Base-by-base conservation (phyloP, 2,888 invertebrate genomes). In the Andrena fulva region DNA sequence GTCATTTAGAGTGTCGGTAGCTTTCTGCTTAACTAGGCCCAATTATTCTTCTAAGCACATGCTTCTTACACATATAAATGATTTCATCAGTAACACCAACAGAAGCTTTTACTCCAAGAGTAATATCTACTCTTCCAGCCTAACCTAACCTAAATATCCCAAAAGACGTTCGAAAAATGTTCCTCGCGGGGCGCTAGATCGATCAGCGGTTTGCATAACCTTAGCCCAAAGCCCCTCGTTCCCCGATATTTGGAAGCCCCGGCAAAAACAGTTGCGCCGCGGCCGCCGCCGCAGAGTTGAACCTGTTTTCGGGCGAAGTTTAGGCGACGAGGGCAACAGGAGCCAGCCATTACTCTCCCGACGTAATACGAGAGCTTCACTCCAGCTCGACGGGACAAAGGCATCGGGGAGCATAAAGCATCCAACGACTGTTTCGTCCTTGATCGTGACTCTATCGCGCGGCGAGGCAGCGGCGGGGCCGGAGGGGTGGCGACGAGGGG, bases 381-480 rank as follows among this genome's bases (percentile, higher is more conserved):
- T 68, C 60, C 52, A 20, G 10, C 50, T 54, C 48, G 33, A 74
- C 24, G 52, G 64, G 60, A 73, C 62, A 60, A 69, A 70, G 69
- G 52, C 6, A 66, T 50, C 54, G 33, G 20, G 24, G 12, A 31
- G 60, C 42, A 27, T 67, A 27, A 74, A 60, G 69, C 16, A 56
- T 70, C 54, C 42, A 63, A 62, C 70, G 66, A 71, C 66, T 80
- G 66, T 60, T 62, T 48, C 74, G 68, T 63, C 64, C 69, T 64
- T 31, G 70, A 71, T 83, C 77, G 74, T 54, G 63, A 54, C 33
- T 74, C 63, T 62, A 63, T 70, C 33, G 16, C 59, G 42, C 10
- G 48, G 48, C 20, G 20, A 48, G 27, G 8, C 35, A 63, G 20
- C 6, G n/a, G 7, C 10, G 0, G 50, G 50, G 4, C 16, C 16